These are phyloP conservation scores for Paragorgia papillata DNA, from an alignment of 92 coral and sea anemone species.

Conservation along the genomic window DNA sequence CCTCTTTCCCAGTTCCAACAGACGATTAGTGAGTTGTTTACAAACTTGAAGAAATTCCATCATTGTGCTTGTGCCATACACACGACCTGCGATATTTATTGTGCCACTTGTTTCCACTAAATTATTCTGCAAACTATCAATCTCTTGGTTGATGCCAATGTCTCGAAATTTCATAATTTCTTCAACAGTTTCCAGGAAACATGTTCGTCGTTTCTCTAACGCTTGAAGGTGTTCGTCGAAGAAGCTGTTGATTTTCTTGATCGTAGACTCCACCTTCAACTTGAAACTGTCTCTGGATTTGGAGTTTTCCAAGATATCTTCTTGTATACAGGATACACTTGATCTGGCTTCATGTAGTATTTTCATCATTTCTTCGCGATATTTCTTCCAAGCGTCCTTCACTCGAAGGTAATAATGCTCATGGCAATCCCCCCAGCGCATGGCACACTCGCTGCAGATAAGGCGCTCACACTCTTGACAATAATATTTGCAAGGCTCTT, in stretches of 20 bases:
- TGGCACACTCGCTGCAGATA: slow-evolving; percentile 46
- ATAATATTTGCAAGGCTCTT: slow-evolving; percentile 34
- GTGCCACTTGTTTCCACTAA: slow-evolving; percentile 39
- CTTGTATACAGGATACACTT: slow-evolving; percentile 20
- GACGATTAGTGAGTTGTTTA: slow-evolving; percentile 35
- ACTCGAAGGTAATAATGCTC: slow-evolving; percentile 44
- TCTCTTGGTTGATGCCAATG: slow-evolving; percentile 47
- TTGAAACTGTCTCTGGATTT: slow-evolving; percentile 36
- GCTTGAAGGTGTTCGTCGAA: slow-evolving; percentile 38
- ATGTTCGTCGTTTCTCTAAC: slow-evolving; percentile 34
- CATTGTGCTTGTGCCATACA: slow-evolving; percentile 41
- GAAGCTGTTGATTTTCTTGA: slow-evolving; percentile 44
- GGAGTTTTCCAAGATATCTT: slow-evolving; percentile 40
- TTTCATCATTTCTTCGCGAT: slow-evolving; percentile 47
- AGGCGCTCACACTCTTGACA: slow-evolving; percentile 42
- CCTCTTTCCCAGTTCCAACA: slow-evolving; percentile 31
- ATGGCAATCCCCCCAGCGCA: slow-evolving; percentile 49
- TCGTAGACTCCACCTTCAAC: slow-evolving; percentile 37
- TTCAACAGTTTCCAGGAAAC: slow-evolving; percentile 38
- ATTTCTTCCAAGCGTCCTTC: slow-evolving; percentile 45
- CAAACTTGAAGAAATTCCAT: slow-evolving; percentile 42
- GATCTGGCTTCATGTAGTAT: slow-evolving; percentile 31
- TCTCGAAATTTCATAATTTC: slow-evolving; percentile 39
- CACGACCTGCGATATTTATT: slow-evolving; percentile 41
- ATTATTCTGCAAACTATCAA: slow-evolving; percentile 36